These are phyloP conservation scores for Esox masquinongy DNA, from an alignment of 2,797 vertebrate species.

Conservation along the genomic window DNA sequence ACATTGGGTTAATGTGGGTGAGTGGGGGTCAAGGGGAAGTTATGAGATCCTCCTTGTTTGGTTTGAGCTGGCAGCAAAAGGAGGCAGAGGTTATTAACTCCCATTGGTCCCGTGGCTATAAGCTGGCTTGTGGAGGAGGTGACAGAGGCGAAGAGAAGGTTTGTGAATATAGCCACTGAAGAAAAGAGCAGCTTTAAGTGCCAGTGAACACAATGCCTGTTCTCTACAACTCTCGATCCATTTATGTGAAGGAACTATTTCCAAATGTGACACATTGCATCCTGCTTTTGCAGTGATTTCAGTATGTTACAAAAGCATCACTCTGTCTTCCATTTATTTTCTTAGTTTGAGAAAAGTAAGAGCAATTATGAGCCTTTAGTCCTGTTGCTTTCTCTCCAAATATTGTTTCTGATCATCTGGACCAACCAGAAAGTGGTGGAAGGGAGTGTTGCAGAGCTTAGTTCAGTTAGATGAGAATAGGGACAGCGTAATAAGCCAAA, in stretches of 20 bases:
- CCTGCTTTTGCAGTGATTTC: slow-evolving; percentile 3
- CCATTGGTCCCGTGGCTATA: not conserved
- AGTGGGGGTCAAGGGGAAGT: not conserved
- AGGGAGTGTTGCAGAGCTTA: not conserved
- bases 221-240: slow-evolving; percentile 7
- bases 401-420: slow-evolving; percentile 31
- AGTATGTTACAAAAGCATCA: slow-evolving; percentile 21
- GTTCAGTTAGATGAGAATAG: not conserved
- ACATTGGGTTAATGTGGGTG: not conserved
- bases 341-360: slow-evolving; percentile 23
- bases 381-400: slow-evolving; percentile 46
- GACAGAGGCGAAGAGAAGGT: not conserved
- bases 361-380: slow-evolving; percentile 23
- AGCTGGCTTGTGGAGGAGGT: not conserved
- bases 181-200: slow-evolving; percentile 23
- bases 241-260: slow-evolving; percentile 11
- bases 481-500: not conserved
- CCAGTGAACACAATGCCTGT: slow-evolving; percentile 8
- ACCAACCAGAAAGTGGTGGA: not conserved
- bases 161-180: slow-evolving; percentile 34
- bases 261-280: slow-evolving; percentile 16
- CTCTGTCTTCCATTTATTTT: slow-evolving; percentile 38
- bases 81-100: not conserved
- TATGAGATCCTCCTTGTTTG: not conserved
- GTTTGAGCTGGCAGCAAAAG: not conserved